Base-by-base conservation (phyloP, 2,113 vertebrate species). In the Panthera leo region DNA sequence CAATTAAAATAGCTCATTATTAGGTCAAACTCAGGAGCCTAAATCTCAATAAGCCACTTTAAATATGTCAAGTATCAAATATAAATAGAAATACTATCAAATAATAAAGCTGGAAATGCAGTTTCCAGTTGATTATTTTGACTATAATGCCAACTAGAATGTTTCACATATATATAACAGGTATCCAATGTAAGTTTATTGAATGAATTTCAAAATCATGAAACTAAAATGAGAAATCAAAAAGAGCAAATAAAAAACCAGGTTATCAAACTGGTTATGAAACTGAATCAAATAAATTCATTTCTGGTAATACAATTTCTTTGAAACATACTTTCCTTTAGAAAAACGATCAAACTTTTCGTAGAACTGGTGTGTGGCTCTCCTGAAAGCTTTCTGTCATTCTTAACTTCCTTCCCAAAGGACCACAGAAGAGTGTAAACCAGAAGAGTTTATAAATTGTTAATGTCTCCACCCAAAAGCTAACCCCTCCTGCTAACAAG, bases 241-340 rank as follows among this genome's bases (percentile, higher is more conserved):
- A 95, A 89, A 86, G 6, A 85, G 16, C 76, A 95, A 89, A 97
- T 53, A 65, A 96, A 78, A 93, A 92, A 83, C 85, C 80, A 95
- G 75, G 25, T 90, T 88, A 92, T 92, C 91, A 94, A 95, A 90
- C 25, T 92, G 65, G 71, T 73, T 96, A 89, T 85, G 93, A 97
- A 97, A 98, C 94, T 70, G 87, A 96, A 78, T 58, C 68, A 86
- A 93, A 95, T 85, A 89, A 80, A 78, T 93, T 94, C 95, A 95
- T 92, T 97, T 98, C 97, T 96, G 58, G 94, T 89, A 93, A 97
- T 53, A 53, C 65, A 73, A 78, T 65, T 97, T 98, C 96, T 98
- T 96, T 96, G 97, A 98, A 97, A 95, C 39, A 95, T 42, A 76
- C 29, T 93, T 92, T 94, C 94, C 95, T 94, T 95, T 84, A 96